Evolutionary conservation across 2,888 invertebrate species (phyloP), one percentile per base, ranked within the genome.

Genomic region (Melangyna quadrimaculata): DNA sequence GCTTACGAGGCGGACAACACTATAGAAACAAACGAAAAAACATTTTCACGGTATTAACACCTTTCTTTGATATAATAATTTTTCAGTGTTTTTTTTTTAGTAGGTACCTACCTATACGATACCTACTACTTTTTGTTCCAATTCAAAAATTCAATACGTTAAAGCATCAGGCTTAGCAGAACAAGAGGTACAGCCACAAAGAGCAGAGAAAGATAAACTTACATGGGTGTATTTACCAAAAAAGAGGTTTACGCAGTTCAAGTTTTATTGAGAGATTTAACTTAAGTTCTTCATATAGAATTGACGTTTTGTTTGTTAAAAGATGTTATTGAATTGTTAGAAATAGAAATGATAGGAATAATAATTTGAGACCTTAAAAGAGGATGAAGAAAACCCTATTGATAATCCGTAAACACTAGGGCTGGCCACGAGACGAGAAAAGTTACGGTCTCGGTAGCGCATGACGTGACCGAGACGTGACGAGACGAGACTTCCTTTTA

Each of bases 31-130:
- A 35, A 59, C 55, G 17, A 53, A 51, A 81, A 59, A 71, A 61
- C 55, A 80, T 77, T 77, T 79, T 75, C 75, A 80, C 80, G 72
- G 61, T 53, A 72, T 80, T 80, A 75, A 72, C 75, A 84, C 84
- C 67, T 84, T 84, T 72, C 75, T 77, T 84, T 69, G 48, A 48
- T 55, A 17, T n/a, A n/a, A n/a, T n/a, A n/a, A n/a, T 40, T 51
- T 70, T n/a, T 53, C 51, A 22, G 67, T 67, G 24, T 74, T 43
- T 48, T 51, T 37, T 35, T n/a, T n/a, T n/a, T n/a, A n/a, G n/a
- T n/a, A n/a, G n/a, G n/a, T n/a, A n/a, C n/a, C n/a, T n/a, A n/a
- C n/a, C n/a, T n/a, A n/a, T n/a, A n/a, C n/a, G n/a, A n/a, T n/a
- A n/a, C n/a, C n/a, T n/a, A n/a, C 29, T 65, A 45, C 22, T 78